Evolutionary conservation across 2,113 vertebrate species (phyloP).

Genomic region (Cranoglanis bouderius): DNA sequence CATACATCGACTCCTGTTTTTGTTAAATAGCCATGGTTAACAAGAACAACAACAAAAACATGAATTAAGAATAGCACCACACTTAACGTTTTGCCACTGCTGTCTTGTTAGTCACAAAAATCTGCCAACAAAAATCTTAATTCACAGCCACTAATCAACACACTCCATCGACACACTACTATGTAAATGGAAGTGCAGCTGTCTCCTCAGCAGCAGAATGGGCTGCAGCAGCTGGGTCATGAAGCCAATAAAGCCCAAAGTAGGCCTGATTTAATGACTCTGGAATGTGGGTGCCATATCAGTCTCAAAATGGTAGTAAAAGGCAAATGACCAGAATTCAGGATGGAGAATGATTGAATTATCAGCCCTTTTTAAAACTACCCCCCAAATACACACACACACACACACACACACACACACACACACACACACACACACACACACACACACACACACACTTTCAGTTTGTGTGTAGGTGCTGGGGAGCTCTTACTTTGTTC

Average conservation of each 20-base stretch:
- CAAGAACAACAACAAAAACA: not conserved
- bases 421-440: not conserved
- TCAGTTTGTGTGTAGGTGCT: slow-evolving; percentile 32
- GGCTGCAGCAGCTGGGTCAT: slow-evolving; percentile 17
- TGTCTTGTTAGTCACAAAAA: slow-evolving; percentile 6
- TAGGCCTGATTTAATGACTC: slow-evolving; percentile 33
- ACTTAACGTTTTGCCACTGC: not conserved
- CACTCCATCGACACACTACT: not conserved
- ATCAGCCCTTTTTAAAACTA: slow-evolving; percentile 57
- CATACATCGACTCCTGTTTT: not conserved
- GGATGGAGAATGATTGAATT: slow-evolving; percentile 60
- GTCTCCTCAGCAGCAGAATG: slow-evolving; percentile 4
- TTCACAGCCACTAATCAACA: not conserved
- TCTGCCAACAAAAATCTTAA: not conserved
- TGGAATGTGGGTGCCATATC: slow-evolving; percentile 39
- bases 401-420: not conserved
- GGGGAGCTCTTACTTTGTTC: slow-evolving; percentile 42
- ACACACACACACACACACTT: not conserved
- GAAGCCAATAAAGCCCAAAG: slow-evolving; percentile 34
- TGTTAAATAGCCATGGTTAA: not conserved
- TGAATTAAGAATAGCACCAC: not conserved
- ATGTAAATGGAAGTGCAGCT: slow-evolving; percentile 19
- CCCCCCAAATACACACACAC: not conserved
- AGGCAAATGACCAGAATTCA: slow-evolving; percentile 66
- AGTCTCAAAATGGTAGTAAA: slow-evolving; percentile 52